Evolutionary conservation across 2,113 vertebrate genomes (phyloP).

Genomic region (Tupaia tana): DNA sequence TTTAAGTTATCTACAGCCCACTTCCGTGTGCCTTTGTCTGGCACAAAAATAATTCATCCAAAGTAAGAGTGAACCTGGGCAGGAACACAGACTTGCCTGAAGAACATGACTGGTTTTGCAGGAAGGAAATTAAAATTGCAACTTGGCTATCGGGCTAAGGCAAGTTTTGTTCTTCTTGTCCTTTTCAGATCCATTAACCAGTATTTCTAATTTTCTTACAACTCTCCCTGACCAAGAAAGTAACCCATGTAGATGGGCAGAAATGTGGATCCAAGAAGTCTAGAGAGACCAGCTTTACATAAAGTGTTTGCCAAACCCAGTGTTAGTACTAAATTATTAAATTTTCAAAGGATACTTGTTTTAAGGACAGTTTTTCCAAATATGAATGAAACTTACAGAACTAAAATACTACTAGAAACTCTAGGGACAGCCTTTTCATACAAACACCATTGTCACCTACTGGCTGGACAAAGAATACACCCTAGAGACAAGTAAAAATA

Average conservation of each 20-base stretch:
- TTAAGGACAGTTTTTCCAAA: background rate
- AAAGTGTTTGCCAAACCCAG: background rate
- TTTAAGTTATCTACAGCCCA: background rate
- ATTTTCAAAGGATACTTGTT: background rate
- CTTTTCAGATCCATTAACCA: background rate
- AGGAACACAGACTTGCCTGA: background rate
- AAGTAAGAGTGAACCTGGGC: background rate
- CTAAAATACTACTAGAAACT: conserved; percentile 7
- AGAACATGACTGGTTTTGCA: background rate
- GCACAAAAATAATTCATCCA: background rate
- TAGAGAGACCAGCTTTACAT: background rate
- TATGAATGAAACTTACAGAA: conserved; percentile 26
- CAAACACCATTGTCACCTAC: conserved; percentile 17
- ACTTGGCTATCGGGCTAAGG: background rate
- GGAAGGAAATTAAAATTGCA: background rate
- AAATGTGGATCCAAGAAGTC: background rate
- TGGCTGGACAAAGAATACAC: conserved; percentile 11
- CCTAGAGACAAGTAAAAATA: background rate
- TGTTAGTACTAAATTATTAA: conserved; percentile 13
- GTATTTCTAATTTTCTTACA: background rate
- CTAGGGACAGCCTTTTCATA: background rate
- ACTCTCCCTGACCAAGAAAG: background rate
- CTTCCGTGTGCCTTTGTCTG: background rate
- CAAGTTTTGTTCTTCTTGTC: background rate
- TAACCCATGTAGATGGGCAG: background rate